A percentile compares a stretch with the other conserved stretches of the same genome.
Conservation (phyloP, 2,888 invertebrate species). For the Caenorhabditis becei region DNA sequence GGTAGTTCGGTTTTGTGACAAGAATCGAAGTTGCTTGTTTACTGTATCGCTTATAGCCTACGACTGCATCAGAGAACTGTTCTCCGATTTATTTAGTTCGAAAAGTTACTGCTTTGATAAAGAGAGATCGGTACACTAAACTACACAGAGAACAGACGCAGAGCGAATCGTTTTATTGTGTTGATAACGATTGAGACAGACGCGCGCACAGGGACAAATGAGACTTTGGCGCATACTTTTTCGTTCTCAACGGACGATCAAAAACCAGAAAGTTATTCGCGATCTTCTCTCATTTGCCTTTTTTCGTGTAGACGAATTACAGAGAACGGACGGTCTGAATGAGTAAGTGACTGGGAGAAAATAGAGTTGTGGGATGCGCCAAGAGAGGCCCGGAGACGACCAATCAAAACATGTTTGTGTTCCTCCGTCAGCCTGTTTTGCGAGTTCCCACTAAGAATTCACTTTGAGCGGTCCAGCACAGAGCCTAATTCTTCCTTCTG, state of each 20-base stretch:
- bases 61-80: constrained; percentile 24
- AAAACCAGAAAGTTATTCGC: constrained; percentile 47
- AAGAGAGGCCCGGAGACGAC: neutral
- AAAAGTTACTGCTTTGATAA: constrained; percentile 34
- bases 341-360: constrained; percentile 5
- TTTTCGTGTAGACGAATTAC: neutral
- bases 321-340: neutral
- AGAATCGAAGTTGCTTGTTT: constrained; percentile 1
- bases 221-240: constrained; percentile 24
- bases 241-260: constrained; percentile 48
- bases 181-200: constrained; percentile 25
- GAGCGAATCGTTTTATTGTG: constrained; percentile 13
- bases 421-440: constrained; percentile 17
- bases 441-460: constrained; percentile 34
- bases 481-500: constrained; percentile 15
- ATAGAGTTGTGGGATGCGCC: neutral
- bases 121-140: constrained; percentile 13
- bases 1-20: neutral
- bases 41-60: constrained; percentile 13
- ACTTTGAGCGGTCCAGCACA: neutral
- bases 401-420: constrained; percentile 35
- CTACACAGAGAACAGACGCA: constrained; percentile 8
- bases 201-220: constrained; percentile 6
- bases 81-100: constrained; percentile 44
- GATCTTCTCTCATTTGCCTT: neutral